These are phyloP conservation scores for Hippocampus abdominalis DNA, from an alignment of 2,113 vertebrate species.

Conservation along the genomic window DNA sequence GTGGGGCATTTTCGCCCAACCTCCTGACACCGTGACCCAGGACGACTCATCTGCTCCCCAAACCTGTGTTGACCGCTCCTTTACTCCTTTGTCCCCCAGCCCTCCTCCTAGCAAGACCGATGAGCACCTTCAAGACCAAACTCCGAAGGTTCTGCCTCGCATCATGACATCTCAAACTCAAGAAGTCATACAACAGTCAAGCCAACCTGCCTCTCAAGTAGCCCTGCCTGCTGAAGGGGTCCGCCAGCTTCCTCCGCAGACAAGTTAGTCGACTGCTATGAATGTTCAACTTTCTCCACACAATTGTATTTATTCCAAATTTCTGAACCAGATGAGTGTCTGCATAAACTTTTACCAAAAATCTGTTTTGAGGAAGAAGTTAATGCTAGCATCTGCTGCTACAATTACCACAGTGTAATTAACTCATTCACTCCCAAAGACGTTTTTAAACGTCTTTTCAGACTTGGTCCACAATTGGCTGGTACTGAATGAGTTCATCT, in stretches of 20 bases:
- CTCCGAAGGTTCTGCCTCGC: conserved; percentile 49
- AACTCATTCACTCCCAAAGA: too few relatives aligned
- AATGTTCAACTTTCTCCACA: neutral
- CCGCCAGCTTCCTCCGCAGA: conserved; percentile 15
- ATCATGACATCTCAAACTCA: conserved; percentile 23
- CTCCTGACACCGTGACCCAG: neutral
- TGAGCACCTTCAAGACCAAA: conserved; percentile 34
- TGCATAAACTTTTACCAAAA: neutral
- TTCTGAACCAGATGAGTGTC: neutral
- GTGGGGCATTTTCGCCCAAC: conserved; percentile 14
- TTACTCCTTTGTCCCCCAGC: conserved; percentile 23
- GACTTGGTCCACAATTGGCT: too few relatives aligned
- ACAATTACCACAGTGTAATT: neutral
- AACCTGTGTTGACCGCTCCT: conserved; percentile 20
- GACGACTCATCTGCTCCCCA: conserved; percentile 15
- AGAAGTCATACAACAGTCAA: conserved; percentile 22
- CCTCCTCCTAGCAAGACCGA: conserved; percentile 19
- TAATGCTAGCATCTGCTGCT: neutral
- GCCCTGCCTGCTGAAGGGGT: conserved; percentile 17
- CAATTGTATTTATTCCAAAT: neutral
- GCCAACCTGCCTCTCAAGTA: conserved; percentile 15
- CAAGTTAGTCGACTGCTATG: conserved; percentile 30
- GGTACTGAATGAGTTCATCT: too few relatives aligned
- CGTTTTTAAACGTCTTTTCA: too few relatives aligned
- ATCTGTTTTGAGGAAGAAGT: neutral